Percentiles rank a stretch among this genome's conserved stretches.
These are phyloP conservation scores for Chelonus insularis DNA, from an alignment of 1,140 invertebrate species.

Conservation along the genomic window DNA sequence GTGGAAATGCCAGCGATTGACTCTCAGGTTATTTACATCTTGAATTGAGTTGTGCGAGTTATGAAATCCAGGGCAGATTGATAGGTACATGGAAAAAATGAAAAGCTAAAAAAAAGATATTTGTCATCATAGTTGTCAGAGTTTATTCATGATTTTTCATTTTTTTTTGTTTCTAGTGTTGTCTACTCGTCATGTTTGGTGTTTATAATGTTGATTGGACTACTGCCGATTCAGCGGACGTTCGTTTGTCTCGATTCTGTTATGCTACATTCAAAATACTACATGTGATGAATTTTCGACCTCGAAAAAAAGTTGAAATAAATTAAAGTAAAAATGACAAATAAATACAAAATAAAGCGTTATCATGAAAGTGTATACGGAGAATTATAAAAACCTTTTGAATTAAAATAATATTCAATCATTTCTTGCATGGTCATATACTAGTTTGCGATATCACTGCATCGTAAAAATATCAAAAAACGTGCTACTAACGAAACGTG, in stretches of 20 bases:
- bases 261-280: slow-evolving; percentile 13
- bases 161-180: slow-evolving; percentile 1
- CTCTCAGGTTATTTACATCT: neutral
- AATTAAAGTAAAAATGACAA: slow-evolving; percentile 14
- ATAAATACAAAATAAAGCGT: slow-evolving; percentile 1
- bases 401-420: no score
- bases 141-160: neutral
- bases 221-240: slow-evolving; percentile 55
- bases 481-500: slow-evolving; percentile 28
- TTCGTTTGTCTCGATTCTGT: slow-evolving; percentile 54
- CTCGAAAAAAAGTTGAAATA: slow-evolving; percentile 6
- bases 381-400: no score
- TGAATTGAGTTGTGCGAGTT: neutral
- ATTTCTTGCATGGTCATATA: slow-evolving; percentile 16
- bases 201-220: slow-evolving; percentile 59
- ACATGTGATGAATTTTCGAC: slow-evolving; percentile 16
- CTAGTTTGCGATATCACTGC: slow-evolving; percentile 24
- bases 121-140: neutral
- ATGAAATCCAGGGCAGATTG: neutral
- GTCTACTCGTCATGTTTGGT: slow-evolving; percentile 43
- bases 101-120: neutral
- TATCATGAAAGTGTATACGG: neutral
- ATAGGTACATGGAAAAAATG: neutral
- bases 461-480: slow-evolving; percentile 32
- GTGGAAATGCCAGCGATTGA: slow-evolving; percentile 5